phyloP scores from a whole-genome alignment of 2,113 vertebrate genomes.

The Tiliqua scincoides region DNA sequence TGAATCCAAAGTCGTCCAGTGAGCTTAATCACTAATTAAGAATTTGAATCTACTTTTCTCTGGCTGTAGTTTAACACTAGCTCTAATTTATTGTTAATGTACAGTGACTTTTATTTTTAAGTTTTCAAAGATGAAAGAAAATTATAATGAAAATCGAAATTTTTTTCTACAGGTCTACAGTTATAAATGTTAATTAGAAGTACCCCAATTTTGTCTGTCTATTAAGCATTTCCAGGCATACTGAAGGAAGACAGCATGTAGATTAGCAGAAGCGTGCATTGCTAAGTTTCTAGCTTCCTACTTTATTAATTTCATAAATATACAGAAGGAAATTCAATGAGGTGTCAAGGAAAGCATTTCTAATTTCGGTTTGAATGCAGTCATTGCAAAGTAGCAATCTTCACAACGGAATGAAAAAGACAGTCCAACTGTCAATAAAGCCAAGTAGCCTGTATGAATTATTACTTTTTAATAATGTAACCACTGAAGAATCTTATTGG shows the following conservation, averaged over 20 bases:
- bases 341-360: constrained; percentile 40
- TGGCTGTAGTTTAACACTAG: too few relatives aligned
- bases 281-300: not conserved
- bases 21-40: too few relatives aligned
- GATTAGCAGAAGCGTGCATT: not conserved
- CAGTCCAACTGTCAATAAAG: constrained; percentile 21
- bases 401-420: constrained; percentile 38
- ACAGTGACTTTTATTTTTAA: not conserved
- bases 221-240: constrained; percentile 6
- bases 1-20: too few relatives aligned
- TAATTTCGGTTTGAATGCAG: constrained; percentile 18
- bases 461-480: constrained; percentile 22
- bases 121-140: not conserved
- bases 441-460: not conserved
- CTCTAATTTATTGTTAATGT: too few relatives aligned
- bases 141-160: too few relatives aligned
- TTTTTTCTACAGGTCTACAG: not conserved
- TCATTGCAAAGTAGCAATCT: constrained; percentile 5
- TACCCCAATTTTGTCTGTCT: not conserved
- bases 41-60: too few relatives aligned
- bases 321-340: constrained; percentile 24
- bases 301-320: constrained; percentile 34
- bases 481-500: constrained; percentile 43
- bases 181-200: not conserved
- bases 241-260: not conserved